Base-by-base conservation (phyloP, 1,140 invertebrate genomes). In the Drosophila yakuba region DNA sequence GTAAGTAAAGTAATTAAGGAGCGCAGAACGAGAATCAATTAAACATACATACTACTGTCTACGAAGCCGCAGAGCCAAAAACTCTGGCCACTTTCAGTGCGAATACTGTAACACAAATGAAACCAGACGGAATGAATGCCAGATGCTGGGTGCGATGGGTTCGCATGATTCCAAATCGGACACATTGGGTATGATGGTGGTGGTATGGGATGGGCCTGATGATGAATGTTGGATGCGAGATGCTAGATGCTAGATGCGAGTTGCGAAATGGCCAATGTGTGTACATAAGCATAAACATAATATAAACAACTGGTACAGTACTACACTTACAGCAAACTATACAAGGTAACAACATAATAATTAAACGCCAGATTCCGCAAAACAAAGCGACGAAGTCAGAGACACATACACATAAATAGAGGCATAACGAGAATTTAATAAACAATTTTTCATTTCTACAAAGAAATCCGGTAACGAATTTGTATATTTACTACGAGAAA, bases 301-400 rank as follows among this genome's bases (percentile, higher is more conserved):
- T 57, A 55, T 66, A 66, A 25, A 5, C 4, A 83, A 82, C 78
- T 78, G 78, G 75, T 72, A 74, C 78, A 86, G 78, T 73, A 89
- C 84, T 83, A 88, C 84, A 86, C 84, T 88, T 88, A 89, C 83
- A 88, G 83, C 75, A 88, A 88, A 88, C 83, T 88, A 88, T 88
- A 88, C 83, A 88, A 88, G 83, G 83, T 85, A 90, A 90, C 6
- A 77, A 78, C 23, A 23, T 78, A 66, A 84, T 74, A 83, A 85
- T 74, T 62, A 57, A 78, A 41, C 41, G 45, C 57, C 36, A 71
- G 43, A 15, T 62, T 77, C 25, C 66, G 69, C 14, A 79, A 20
- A 79, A 20, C 32, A 58, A 55, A 43, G 39, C 5, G 43, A 39
- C 41, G 36, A 56, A 41, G 59, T 66, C 38, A 62, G 8, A 39